Evolutionary conservation across 1,140 invertebrate genomes (phyloP), one percentile per base, ranked within the genome.

Genomic region (Drosophila micromelanica): DNA sequence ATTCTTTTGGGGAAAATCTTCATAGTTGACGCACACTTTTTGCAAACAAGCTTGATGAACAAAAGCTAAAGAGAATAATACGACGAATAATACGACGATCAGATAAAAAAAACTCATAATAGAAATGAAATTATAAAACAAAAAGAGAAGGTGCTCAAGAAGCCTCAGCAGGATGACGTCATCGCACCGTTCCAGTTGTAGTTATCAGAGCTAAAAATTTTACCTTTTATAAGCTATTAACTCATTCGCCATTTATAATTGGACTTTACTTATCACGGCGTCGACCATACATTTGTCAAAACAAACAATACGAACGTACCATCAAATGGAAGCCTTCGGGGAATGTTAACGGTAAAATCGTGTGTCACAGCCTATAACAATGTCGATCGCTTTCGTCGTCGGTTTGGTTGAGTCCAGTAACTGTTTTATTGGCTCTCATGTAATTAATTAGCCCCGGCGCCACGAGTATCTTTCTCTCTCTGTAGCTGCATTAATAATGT

Each of bases 221-320:
- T 67, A 40, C 23, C 51, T 59, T 45, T 67, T 65, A 72, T 46
- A 32, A 2, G 54, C 30, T 48, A 67, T 73, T 67, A 67, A 9
- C 70, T 52, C 63, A 62, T 55, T 48, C 13, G 60, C 32, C 15
- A 40, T 51, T 51, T 42, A 62, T 48, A 23, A 13, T 32, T 38
- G 67, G 48, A n/a, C 37, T 54, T 52, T 13, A 62, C 48, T 69
- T 69, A 69, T 69, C 65, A 62, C 37, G 15, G 12, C 64, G 23
- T 42, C 30, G 13, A n/a, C 43, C 55, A 60, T 68, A 59, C 54
- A 68, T 32, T 54, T 64, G 49, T 46, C 15, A 56, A 49, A 43
- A 43, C 51, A 51, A 5, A 30, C 4, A 3, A 42, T 27, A n/a
- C 13, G 12, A 9, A 7, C 15, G 23, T 59, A n/a, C 30, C 5